Evolutionary conservation across 2,888 invertebrate genomes (phyloP), one percentile per base, ranked within the genome.

Genomic region (Congeria kusceri): DNA sequence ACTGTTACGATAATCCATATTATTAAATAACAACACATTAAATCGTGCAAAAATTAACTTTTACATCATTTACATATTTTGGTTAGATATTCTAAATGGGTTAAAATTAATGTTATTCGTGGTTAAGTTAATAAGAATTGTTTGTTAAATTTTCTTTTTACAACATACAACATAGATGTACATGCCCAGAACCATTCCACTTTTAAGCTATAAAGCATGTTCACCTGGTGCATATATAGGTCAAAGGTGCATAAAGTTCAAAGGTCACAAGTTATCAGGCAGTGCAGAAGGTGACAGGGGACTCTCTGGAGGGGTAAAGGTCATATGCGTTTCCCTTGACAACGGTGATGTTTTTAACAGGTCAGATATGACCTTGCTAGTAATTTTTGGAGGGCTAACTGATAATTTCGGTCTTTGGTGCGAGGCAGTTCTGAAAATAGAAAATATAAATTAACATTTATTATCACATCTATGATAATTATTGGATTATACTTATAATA

Each of bases 361-460:
- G 76, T 79, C 84, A 56, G 85, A 87, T 62, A 88, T 86, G 61
- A 87, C 83, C 82, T 87, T 86, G 84, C 88, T 89, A 61, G 89
- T 88, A 67, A 89, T 80, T 86, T 87, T 87, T 61, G 88, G 87
- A 61, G 88, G 88, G 74, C 83, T 85, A 71, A 87, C 86, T 46
- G 88, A 87, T 71, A 87, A 83, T 69, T 86, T 77, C 74, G 87
- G 81, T 83, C 86, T 87, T 58, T n/a, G n/a, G n/a, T 74, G 82
- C 62, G 86, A 78, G 83, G 84, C 75, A 72, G 66, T 71, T 79
- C 86, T 84, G 85, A 69, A 87, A 87, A 68, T 67, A 69, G 46
- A 70, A 63, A 59, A 72, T 49, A 69, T 61, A 68, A 68, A 72
- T 13, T 39, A 39, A 39, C 15, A 39, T 39, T 39, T 7, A 39